Percentiles rank a stretch among this genome's conserved stretches.
phyloP scores from a whole-genome alignment of 1,140 invertebrate species.

The Lordiphosa stackelbergi region DNA sequence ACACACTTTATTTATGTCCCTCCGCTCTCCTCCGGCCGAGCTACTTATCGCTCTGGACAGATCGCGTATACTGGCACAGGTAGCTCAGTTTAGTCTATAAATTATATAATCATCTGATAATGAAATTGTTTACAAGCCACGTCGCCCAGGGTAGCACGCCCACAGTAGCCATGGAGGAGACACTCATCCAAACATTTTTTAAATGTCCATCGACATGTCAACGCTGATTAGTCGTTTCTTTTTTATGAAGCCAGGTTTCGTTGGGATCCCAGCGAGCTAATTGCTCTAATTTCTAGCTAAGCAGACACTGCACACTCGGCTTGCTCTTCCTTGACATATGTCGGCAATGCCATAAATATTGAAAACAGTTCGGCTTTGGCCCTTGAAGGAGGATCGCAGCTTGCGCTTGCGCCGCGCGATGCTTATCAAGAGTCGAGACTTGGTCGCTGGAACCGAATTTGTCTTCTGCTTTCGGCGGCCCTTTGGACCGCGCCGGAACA shows the following conservation, averaged over 20 bases:
- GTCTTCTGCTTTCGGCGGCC: conserved; percentile 42
- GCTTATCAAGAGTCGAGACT: conserved; percentile 48
- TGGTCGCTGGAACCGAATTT: conserved; percentile 46
- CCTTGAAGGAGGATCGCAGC: conserved; percentile 39
- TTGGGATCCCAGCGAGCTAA: conserved; percentile 42
- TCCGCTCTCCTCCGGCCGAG: neutral
- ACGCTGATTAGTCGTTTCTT: conserved; percentile 40
- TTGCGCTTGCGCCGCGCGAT: conserved; percentile 59
- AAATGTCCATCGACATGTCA: conserved; percentile 30
- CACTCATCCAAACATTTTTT: conserved; percentile 32
- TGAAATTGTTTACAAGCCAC: conserved; percentile 69
- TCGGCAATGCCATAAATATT: conserved; percentile 58
- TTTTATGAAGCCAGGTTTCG: conserved; percentile 30
- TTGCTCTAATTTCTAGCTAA: conserved; percentile 73
- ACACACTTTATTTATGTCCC: conserved; percentile 33
- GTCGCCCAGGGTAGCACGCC: conserved; percentile 42
- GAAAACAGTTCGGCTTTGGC: conserved; percentile 28
- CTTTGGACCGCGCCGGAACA: conserved; percentile 52
- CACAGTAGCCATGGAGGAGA: conserved; percentile 50
- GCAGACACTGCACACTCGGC: conserved; percentile 17
- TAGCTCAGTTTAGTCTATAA: conserved; percentile 52
- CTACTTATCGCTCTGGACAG: conserved; percentile 30
- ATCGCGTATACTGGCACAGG: conserved; percentile 41
- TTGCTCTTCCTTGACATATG: conserved; percentile 22
- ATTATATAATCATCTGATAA: conserved; percentile 72